Evolutionary conservation across 2,888 invertebrate species (phyloP).

Genomic region (Lithophane leautieri): DNA sequence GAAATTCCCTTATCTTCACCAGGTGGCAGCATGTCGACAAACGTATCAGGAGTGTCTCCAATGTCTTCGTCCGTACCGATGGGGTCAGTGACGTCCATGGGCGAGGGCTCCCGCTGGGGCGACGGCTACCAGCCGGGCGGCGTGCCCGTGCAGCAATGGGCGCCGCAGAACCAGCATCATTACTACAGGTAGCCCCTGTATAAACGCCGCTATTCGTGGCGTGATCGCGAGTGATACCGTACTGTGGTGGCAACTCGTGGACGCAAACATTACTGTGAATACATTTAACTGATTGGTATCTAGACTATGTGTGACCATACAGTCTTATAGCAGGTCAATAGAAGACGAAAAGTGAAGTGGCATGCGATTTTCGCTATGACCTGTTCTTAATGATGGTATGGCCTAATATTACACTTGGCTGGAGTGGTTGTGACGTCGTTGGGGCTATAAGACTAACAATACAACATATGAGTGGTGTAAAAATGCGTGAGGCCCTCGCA

Average conservation of each 20-base stretch:
- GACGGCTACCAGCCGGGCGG: constrained; percentile 67
- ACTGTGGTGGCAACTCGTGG: constrained; percentile 19
- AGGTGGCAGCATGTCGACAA: constrained; percentile 73
- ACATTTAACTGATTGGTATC: background rate
- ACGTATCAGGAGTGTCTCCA: constrained; percentile 68
- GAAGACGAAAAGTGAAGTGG: constrained; percentile 19
- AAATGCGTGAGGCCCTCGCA: background rate
- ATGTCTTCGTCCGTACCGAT: constrained; percentile 61
- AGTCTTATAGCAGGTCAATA: constrained; percentile 4
- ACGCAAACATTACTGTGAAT: constrained; percentile 24
- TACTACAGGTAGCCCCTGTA: constrained; percentile 89
- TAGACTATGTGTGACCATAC: background rate
- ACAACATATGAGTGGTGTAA: background rate
- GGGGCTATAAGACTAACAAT: background rate
- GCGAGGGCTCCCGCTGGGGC: constrained; percentile 71
- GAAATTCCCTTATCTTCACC: background rate
- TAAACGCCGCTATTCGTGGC: constrained; percentile 57
- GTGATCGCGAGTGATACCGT: constrained; percentile 43
- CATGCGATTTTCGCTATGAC: background rate
- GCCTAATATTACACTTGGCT: constrained; percentile 3
- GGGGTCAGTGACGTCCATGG: constrained; percentile 67
- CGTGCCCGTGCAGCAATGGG: constrained; percentile 68
- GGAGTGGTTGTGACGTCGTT: background rate
- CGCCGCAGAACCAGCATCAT: constrained; percentile 90
- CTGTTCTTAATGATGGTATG: background rate